These are phyloP conservation scores for Metopia argyrocephala DNA, from an alignment of 2,888 invertebrate species.

Conservation along the genomic window DNA sequence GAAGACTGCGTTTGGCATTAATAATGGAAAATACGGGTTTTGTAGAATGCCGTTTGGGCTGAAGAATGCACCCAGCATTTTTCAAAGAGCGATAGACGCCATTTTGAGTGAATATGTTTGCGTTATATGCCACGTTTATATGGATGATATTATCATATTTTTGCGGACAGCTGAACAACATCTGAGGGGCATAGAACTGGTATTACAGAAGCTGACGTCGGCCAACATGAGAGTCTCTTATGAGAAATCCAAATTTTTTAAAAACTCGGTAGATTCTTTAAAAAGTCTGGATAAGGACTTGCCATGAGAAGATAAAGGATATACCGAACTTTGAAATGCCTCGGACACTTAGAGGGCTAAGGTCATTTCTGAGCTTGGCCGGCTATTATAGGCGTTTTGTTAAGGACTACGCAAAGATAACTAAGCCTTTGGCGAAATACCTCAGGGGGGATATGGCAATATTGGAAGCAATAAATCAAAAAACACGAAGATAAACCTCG, in stretches of 20 bases:
- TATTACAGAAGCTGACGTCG: slow-evolving; percentile 23
- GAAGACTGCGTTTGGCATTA: background rate
- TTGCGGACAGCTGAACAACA: background rate
- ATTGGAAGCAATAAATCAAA: slow-evolving; percentile 17
- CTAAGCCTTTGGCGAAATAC: slow-evolving; percentile 59
- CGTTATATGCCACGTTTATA: background rate
- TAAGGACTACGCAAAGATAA: slow-evolving; percentile 50
- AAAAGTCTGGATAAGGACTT: no score
- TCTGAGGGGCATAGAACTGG: background rate
- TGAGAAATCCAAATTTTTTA: slow-evolving; percentile 24
- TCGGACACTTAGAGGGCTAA: no score
- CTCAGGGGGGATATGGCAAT: slow-evolving; percentile 43
- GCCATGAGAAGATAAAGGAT: no score
- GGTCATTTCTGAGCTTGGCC: no score
- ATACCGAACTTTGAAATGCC: no score
- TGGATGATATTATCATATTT: background rate
- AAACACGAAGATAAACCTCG: background rate
- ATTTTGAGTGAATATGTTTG: background rate
- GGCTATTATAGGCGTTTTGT: slow-evolving; percentile 61
- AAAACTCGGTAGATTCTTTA: no score
- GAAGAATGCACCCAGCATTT: background rate
- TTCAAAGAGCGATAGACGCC: no score
- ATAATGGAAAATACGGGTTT: background rate
- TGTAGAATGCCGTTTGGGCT: background rate
- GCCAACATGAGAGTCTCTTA: slow-evolving; percentile 53